phyloP scores from a whole-genome alignment of 2,797 vertebrate species.

The Helostoma temminkii region DNA sequence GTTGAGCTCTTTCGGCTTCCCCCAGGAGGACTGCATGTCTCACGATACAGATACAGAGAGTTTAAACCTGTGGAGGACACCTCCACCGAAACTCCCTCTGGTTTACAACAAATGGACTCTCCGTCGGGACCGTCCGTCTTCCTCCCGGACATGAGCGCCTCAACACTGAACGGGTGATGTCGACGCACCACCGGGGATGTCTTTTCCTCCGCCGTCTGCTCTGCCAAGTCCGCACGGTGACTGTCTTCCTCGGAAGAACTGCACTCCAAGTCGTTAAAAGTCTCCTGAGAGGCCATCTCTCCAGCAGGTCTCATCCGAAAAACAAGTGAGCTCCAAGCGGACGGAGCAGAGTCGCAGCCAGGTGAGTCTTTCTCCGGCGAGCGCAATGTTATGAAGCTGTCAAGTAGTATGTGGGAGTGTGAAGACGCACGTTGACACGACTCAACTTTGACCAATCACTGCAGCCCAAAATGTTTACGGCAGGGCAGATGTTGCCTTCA shows the following conservation, averaged over 20 bases:
- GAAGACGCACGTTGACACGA: constrained; percentile 42
- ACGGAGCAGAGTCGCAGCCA: constrained; percentile 1
- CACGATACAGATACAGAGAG: constrained; percentile 60
- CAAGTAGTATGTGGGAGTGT: constrained; percentile 54
- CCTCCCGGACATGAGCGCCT: constrained; percentile 82
- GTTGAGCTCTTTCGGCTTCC: constrained; percentile 35
- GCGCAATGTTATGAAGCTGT: constrained; percentile 61
- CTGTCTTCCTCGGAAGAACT: constrained; percentile 74
- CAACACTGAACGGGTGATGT: constrained; percentile 85
- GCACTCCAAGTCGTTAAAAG: constrained; percentile 50
- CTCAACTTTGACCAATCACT: constrained; percentile 74
- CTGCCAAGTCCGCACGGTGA: constrained; percentile 44
- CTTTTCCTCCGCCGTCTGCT: constrained; percentile 63
- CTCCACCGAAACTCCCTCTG: constrained; percentile 27
- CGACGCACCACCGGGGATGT: constrained; percentile 52
- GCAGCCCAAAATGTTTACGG: constrained; percentile 39
- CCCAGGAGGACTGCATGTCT: constrained; percentile 58
- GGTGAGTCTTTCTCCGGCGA: constrained; percentile 31
- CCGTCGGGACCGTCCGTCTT: constrained; percentile 42
- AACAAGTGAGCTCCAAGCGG: constrained; percentile 2
- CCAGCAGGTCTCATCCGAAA: constrained; percentile 19
- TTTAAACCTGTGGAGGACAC: constrained; percentile 36
- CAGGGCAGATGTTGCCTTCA: constrained; percentile 58
- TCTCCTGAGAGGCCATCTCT: constrained; percentile 66
- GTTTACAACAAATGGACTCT: constrained; percentile 38